Evolutionary conservation across 1,140 invertebrate genomes (phyloP).

Genomic region (Delia radicum): DNA sequence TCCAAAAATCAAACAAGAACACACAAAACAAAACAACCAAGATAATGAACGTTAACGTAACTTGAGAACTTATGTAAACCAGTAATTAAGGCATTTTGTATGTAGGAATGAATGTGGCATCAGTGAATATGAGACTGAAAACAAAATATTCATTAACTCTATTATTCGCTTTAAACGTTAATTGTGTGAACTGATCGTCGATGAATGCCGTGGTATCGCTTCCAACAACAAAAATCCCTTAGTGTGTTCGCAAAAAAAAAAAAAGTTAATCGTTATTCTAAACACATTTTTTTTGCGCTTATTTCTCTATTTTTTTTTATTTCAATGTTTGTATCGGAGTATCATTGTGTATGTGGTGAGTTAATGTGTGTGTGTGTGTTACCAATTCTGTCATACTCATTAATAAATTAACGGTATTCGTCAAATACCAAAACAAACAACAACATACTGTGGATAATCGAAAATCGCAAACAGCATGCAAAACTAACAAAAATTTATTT

Average conservation of each 20-base stretch:
- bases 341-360: neutral
- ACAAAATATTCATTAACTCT: too few relatives aligned
- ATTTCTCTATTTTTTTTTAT: too few relatives aligned
- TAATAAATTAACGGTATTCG: conserved; percentile 18
- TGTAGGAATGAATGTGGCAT: too few relatives aligned
- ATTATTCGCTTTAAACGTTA: neutral
- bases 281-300: too few relatives aligned
- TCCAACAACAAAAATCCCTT: too few relatives aligned
- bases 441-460: neutral
- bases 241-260: neutral
- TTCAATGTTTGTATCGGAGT: too few relatives aligned
- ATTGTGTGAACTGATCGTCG: neutral
- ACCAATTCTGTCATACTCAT: conserved; percentile 4
- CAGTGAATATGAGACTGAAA: too few relatives aligned
- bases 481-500: neutral
- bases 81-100: neutral
- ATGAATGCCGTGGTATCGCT: too few relatives aligned
- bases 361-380: neutral
- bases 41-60: neutral
- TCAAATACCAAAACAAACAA: neutral
- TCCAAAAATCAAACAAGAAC: neutral
- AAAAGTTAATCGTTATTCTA: neutral
- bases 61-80: neutral
- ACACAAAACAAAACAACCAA: neutral
- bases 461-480: neutral